Conservation (phyloP, 2,888 invertebrate genomes). For the Perizoma flavofasciatum region DNA sequence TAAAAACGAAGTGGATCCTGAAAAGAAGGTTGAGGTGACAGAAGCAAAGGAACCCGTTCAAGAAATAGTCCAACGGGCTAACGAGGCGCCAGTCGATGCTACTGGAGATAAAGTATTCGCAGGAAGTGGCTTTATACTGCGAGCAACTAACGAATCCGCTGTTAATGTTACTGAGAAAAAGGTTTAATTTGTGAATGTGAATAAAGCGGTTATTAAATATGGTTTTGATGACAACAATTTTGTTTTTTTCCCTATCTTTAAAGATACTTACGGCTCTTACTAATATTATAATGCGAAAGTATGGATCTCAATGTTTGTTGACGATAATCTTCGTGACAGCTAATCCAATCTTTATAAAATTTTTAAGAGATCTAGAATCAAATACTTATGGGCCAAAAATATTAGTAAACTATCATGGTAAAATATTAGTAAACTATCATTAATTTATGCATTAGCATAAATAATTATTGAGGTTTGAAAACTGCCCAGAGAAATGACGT, state of each 20-base stretch:
- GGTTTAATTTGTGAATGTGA: slow-evolving; percentile 10
- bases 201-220: slow-evolving; percentile 10
- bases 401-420: too few species aligned
- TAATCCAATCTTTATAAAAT: too few species aligned
- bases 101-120: slow-evolving; percentile 58
- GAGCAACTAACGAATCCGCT: slow-evolving; percentile 46
- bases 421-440: too few species aligned
- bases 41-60: slow-evolving; percentile 13
- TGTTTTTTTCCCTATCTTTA: not conserved
- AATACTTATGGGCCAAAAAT: too few species aligned
- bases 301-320: too few species aligned
- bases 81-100: slow-evolving; percentile 39
- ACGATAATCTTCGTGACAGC: too few species aligned
- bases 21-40: slow-evolving; percentile 26
- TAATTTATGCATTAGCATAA: too few species aligned
- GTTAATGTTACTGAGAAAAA: slow-evolving; percentile 24
- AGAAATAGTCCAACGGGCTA: slow-evolving; percentile 41
- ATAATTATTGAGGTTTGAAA: too few species aligned
- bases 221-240: not conserved
- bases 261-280: too few species aligned
- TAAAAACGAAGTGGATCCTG: slow-evolving; percentile 50
- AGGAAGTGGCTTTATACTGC: slow-evolving; percentile 59
- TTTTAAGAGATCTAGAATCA: too few species aligned
- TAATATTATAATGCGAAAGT: too few species aligned
- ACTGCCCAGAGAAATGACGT: too few species aligned